A percentile compares a stretch with the other conserved stretches of the same genome.
phyloP scores from a whole-genome alignment of 2,113 vertebrate genomes.

The Bubalus kerabau region DNA sequence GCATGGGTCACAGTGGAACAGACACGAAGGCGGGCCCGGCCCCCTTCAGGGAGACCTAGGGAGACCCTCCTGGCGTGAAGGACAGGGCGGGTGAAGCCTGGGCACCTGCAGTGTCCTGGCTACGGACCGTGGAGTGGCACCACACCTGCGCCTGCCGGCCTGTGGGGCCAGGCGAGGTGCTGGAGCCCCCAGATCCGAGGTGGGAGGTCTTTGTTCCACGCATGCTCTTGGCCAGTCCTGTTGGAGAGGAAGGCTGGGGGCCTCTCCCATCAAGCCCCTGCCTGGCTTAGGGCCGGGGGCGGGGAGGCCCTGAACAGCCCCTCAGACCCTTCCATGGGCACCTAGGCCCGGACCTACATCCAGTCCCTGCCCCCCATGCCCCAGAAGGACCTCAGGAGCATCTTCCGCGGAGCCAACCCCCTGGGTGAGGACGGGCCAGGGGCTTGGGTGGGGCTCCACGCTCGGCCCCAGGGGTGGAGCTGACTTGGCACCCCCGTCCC shows the following conservation, averaged over 20 bases:
- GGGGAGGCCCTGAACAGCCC: not conserved
- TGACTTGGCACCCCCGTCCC: not conserved
- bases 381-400: slow-evolving; percentile 93
- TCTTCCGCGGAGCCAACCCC: slow-evolving; percentile 95
- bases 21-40: not conserved
- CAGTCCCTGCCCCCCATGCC: slow-evolving; percentile 98
- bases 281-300: not conserved
- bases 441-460: not conserved
- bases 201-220: not conserved
- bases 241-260: not conserved
- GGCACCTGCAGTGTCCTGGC: not conserved
- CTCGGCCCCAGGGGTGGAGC: too few species aligned
- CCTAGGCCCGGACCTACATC: slow-evolving; percentile 96
- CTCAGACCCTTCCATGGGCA: not conserved
- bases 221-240: not conserved
- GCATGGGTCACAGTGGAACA: not conserved
- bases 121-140: not conserved
- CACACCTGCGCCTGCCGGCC: not conserved
- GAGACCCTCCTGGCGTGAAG: not conserved
- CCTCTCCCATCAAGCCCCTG: not conserved
- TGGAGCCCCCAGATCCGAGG: not conserved
- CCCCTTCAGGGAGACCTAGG: not conserved
- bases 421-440: slow-evolving; percentile 83
- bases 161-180: not conserved
- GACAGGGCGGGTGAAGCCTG: not conserved